Conservation (phyloP, 2,888 invertebrate species). For the Amblyjoppa fuscipennis region DNA sequence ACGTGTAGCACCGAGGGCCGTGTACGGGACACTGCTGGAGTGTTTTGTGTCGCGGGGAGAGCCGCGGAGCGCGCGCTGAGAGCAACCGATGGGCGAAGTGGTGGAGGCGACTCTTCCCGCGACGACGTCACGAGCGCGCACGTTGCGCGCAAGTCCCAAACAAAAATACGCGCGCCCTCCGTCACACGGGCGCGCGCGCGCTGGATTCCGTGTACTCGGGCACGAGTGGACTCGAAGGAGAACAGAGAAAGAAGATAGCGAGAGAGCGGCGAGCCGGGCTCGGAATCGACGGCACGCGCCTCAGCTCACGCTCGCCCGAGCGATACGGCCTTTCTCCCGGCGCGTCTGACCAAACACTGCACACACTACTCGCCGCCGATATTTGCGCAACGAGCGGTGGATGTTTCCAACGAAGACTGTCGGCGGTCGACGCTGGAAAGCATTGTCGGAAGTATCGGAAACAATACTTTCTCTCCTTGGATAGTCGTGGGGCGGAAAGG, state of each 20-base stretch:
- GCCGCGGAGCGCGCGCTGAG: conserved; percentile 56
- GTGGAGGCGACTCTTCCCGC: conserved; percentile 62
- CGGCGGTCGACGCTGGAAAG: no score
- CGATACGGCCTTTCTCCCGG: conserved; percentile 19
- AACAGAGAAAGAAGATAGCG: conserved; percentile 9
- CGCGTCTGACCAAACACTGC: conserved; percentile 56
- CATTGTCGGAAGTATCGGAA: no score
- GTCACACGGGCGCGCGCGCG: conserved; percentile 51
- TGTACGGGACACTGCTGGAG: conserved; percentile 68
- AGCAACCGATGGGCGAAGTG: conserved; percentile 69
- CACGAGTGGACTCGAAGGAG: conserved; percentile 39
- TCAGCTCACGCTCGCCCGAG: conserved; percentile 13
- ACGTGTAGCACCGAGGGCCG: conserved; percentile 66
- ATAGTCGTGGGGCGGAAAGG: no score
- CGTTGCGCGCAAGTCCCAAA: conserved; percentile 75
- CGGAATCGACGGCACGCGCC: conserved; percentile 59
- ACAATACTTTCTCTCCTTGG: no score
- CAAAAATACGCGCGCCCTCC: conserved; percentile 76
- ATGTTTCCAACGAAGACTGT: no score
- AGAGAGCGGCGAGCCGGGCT: not conserved
- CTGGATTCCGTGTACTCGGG: conserved; percentile 32
- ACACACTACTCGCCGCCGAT: not conserved
- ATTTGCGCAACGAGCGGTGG: not conserved
- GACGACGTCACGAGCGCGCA: conserved; percentile 71
- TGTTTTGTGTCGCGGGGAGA: conserved; percentile 76